phyloP scores from a whole-genome alignment of 2,113 vertebrate genomes.

The Malurus elegans region DNA sequence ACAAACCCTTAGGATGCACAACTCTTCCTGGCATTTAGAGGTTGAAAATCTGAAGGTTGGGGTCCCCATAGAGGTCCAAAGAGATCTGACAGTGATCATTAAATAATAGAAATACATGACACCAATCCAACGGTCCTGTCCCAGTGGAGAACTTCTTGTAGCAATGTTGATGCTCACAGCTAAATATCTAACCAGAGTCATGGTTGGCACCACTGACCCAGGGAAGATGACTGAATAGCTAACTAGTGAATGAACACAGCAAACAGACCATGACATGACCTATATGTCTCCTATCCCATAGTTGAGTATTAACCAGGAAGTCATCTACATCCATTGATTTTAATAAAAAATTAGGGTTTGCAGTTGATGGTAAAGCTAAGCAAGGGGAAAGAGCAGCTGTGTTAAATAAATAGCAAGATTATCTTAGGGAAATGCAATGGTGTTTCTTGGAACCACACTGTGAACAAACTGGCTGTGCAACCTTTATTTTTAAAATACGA shows the following conservation, averaged over 20 bases:
- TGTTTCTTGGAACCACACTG: conserved; percentile 28
- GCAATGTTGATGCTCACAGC: not conserved
- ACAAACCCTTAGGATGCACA: not conserved
- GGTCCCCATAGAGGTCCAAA: not conserved
- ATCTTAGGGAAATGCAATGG: not conserved
- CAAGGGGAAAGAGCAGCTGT: not conserved
- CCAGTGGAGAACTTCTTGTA: not conserved
- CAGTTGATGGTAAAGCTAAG: not conserved
- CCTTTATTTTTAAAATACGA: conserved; percentile 19
- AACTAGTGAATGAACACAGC: conserved; percentile 22
- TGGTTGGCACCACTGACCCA: conserved; percentile 41
- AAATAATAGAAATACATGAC: not conserved
- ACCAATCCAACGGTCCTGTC: not conserved
- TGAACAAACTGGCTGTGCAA: conserved; percentile 28
- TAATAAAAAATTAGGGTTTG: not conserved
- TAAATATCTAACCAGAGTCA: conserved; percentile 37
- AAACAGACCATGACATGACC: conserved; percentile 16
- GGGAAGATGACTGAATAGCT: conserved; percentile 34
- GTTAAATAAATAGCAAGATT: conserved; percentile 22
- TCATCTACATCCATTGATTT: not conserved
- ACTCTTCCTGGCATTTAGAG: not conserved
- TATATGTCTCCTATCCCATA: not conserved
- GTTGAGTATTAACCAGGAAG: conserved; percentile 53
- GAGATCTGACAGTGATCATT: not conserved
- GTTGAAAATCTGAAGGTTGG: not conserved